Percentiles rank a stretch among this genome's conserved stretches.
Conservation (phyloP, 2,797 vertebrate genomes). For the Odontamblyopus lacepedii region DNA sequence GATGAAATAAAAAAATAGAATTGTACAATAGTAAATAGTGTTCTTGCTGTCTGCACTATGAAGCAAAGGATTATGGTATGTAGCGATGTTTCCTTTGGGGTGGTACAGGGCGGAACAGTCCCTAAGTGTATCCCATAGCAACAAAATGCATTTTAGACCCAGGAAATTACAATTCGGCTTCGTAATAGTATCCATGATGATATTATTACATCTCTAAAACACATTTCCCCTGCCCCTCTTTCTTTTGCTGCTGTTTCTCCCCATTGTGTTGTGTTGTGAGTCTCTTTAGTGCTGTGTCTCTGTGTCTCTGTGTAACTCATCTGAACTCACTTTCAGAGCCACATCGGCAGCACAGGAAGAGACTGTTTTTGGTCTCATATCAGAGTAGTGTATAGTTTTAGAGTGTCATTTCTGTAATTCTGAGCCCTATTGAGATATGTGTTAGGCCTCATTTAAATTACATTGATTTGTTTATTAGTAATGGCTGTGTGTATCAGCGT, state of each 20-base stretch:
- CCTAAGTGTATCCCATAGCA: background rate
- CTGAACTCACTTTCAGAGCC: slow-evolving; percentile 26
- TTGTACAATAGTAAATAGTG: no score
- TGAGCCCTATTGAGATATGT: background rate
- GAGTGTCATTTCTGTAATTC: background rate
- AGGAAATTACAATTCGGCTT: background rate
- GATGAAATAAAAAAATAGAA: no score
- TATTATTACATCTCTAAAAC: background rate
- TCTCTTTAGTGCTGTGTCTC: slow-evolving; percentile 34
- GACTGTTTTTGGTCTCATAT: background rate
- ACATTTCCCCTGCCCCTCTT: slow-evolving; percentile 13
- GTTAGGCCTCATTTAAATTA: background rate
- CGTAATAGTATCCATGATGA: background rate
- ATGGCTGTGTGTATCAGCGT: background rate
- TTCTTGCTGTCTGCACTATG: background rate
- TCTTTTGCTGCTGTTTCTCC: slow-evolving; percentile 12
- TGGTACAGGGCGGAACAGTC: no score
- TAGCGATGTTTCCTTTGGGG: no score
- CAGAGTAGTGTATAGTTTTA: background rate
- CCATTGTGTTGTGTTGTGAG: slow-evolving; percentile 19
- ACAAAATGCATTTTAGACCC: slow-evolving; percentile 3
- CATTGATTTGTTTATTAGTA: background rate
- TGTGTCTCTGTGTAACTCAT: slow-evolving; percentile 43
- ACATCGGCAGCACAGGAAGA: background rate
- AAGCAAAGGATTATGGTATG: background rate